A percentile compares a stretch with the other conserved stretches of the same genome.
Evolutionary conservation across 2,888 invertebrate genomes (phyloP).

Genomic region (Horisme vitalbata): DNA sequence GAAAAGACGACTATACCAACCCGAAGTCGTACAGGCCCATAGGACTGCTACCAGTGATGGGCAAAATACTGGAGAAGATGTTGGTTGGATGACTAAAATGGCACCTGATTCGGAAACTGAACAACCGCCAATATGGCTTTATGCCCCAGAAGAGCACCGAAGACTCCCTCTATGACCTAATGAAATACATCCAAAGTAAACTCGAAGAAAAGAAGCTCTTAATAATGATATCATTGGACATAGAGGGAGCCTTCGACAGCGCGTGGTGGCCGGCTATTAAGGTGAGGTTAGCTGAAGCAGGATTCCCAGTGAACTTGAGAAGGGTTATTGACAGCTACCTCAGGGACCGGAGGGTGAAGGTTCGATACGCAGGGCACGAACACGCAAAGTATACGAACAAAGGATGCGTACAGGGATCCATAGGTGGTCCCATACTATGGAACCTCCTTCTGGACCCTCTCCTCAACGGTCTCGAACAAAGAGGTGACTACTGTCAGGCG

Average conservation of each 20-base stretch:
- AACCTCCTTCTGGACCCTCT: neutral
- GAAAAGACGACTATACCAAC: too few relatives aligned
- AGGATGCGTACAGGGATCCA: too few relatives aligned
- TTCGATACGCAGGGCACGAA: too few relatives aligned
- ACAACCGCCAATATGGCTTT: conserved; percentile 21
- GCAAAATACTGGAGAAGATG: too few relatives aligned
- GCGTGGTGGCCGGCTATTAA: neutral
- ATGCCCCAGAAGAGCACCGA: conserved; percentile 30
- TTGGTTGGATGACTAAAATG: too few relatives aligned
- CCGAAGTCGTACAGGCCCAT: too few relatives aligned
- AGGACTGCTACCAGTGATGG: too few relatives aligned
- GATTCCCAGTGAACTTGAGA: neutral
- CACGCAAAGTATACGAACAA: too few relatives aligned
- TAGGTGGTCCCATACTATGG: neutral
- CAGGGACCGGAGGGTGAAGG: neutral
- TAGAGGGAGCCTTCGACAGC: conserved; percentile 4
- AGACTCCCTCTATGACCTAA: conserved; percentile 27
- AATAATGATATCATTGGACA: neutral
- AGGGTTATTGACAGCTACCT: neutral
- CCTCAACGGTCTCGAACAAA: neutral
- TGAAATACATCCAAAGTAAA: conserved; percentile 1
- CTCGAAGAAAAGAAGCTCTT: conserved; percentile 15
- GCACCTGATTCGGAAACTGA: too few relatives aligned
- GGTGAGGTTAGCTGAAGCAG: neutral
- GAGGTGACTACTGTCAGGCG: too few relatives aligned